These are phyloP conservation scores for Xylophagus ater DNA, from an alignment of 2,888 invertebrate genomes.

Conservation along the genomic window DNA sequence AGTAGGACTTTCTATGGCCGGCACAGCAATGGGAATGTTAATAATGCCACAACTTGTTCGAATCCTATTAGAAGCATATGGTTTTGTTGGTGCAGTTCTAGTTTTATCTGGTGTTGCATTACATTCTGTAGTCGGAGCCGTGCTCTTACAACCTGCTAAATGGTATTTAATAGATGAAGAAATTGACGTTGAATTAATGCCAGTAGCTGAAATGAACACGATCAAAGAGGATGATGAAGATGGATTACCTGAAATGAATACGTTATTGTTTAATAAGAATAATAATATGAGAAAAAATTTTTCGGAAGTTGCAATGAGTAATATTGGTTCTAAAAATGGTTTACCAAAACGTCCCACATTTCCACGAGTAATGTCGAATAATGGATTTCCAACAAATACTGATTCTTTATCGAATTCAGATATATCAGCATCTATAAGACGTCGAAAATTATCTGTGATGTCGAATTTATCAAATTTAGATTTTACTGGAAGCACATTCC, in stretches of 20 bases:
- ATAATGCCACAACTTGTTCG: constrained; percentile 67
- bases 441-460: constrained; percentile 54
- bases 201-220: constrained; percentile 50
- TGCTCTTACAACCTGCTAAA: constrained; percentile 57
- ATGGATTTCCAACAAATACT: constrained; percentile 30
- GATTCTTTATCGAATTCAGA: constrained; percentile 39
- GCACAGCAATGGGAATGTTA: constrained; percentile 68
- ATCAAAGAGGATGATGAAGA: constrained; percentile 54
- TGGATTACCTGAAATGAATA: constrained; percentile 37
- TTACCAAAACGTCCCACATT: constrained; percentile 37
- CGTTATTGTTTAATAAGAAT: constrained; percentile 32
- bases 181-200: constrained; percentile 34
- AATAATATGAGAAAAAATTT: constrained; percentile 36
- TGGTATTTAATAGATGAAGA: constrained; percentile 50
- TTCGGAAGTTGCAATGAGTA: constrained; percentile 37
- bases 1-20: constrained; percentile 68
- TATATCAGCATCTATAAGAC: constrained; percentile 42
- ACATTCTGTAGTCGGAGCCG: constrained; percentile 55
- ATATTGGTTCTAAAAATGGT: constrained; percentile 26
- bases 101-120: constrained; percentile 55
- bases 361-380: constrained; percentile 38
- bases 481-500: constrained; percentile 61
- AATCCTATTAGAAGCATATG: constrained; percentile 49
- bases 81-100: constrained; percentile 57
- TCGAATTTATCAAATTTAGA: constrained; percentile 63